Base-by-base conservation (phyloP, 2,113 vertebrate genomes). In the Forbesichthys papilliferus region DNA sequence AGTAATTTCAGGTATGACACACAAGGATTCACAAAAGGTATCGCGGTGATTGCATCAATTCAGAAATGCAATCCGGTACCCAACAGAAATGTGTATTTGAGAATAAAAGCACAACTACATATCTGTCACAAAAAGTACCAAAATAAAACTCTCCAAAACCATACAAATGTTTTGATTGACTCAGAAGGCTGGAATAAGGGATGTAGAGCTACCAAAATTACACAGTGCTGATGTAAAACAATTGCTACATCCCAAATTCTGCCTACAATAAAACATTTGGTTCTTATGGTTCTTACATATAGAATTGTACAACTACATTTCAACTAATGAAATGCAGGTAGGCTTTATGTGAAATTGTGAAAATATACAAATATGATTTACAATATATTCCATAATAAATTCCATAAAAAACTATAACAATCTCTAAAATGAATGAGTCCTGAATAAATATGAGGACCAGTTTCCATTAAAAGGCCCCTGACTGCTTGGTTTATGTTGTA, bases 1-100 rank as follows among this genome's bases (percentile, higher is more conserved):
- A 93, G 91, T 93, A 82, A 91, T 89, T 89, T 89, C 87, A 91
- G 87, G 89, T 85, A 82, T 79, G 70, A 79, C 72, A 47, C 36
- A 78, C 48, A 57, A 78, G 66, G 61, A 84, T 72, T 68, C 14
- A 59, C 36, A 70, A 6, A 36, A n/a, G 56, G 36, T 42, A 42
- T 5, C 16, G 9, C 16, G 10, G 20, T 56, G n/a, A 56, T 56
- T 20, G 9, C 16, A 56, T 18, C 10, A 10, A 56, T 56, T 56
- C 10, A 13, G 16, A 16, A 20, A 70, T 18, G 9, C 9, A 66
- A 71, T 82, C 64, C 78, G 5, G 11, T 65, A 73, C 73, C 77
- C 56, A 78, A 65, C 67, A 3, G 68, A 61, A 69, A 2, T 64
- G 58, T 52, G 10, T 67, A 59, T 73, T 11, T n/a, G 36, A 53